Evolutionary conservation across 1,140 invertebrate species (phyloP).

Genomic region (Atopsyche davidsoni): DNA sequence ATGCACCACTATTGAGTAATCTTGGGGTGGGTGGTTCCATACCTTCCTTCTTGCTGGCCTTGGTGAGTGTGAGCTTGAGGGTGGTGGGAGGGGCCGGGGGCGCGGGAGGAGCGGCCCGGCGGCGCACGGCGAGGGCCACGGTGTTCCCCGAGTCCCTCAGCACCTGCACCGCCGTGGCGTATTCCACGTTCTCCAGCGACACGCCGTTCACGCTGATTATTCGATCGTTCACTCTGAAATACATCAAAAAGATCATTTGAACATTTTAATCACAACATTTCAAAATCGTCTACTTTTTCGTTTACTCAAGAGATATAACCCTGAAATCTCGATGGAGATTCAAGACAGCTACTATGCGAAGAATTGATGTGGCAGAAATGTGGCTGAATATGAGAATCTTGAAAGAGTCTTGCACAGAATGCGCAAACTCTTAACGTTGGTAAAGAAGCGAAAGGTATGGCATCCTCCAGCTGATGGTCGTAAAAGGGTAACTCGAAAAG

Average conservation of each 20-base stretch:
- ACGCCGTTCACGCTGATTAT: conserved; percentile 96
- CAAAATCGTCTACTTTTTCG: not conserved
- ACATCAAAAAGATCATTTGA: not conserved
- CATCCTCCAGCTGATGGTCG: no score
- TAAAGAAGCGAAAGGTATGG: no score
- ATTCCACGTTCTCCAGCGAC: conserved; percentile 94
- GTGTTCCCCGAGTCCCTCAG: conserved; percentile 81
- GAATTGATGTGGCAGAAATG: no score
- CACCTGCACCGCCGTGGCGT: conserved; percentile 86
- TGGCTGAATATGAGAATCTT: no score
- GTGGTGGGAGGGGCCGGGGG: conserved; percentile 55
- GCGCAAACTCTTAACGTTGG: no score
- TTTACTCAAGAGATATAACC: no score
- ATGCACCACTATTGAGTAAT: no score
- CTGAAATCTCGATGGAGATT: no score
- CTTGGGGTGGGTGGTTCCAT: no score
- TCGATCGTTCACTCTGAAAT: conserved; percentile 88
- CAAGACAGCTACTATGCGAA: no score
- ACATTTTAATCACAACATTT: not conserved
- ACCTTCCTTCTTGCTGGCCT: conserved; percentile 94
- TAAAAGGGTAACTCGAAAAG: no score
- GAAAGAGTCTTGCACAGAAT: no score
- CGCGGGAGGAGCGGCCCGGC: conserved; percentile 56
- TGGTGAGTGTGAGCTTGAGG: conserved; percentile 75
- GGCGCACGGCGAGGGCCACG: conserved; percentile 82